A percentile compares a stretch with the other conserved stretches of the same genome.
These are phyloP conservation scores for Scylla paramamosain DNA, from an alignment of 1,140 invertebrate genomes.

Conservation along the genomic window DNA sequence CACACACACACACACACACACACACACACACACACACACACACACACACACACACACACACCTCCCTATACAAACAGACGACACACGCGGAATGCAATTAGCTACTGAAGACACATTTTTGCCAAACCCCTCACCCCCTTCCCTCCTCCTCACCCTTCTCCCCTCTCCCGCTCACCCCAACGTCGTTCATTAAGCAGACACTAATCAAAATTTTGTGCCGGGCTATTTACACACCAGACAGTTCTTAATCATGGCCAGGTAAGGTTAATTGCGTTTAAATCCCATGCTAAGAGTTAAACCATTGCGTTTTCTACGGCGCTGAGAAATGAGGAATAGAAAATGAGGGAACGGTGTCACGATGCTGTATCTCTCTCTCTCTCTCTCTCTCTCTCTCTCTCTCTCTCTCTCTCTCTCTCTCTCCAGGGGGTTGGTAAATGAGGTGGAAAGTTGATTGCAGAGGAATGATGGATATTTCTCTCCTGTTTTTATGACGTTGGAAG, in stretches of 20 bases:
- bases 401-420: too few relatives aligned
- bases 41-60: constrained; percentile 40
- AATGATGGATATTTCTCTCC: too few relatives aligned
- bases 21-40: constrained; percentile 1
- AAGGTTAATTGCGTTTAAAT: background rate
- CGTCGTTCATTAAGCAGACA: background rate
- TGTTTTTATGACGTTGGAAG: background rate
- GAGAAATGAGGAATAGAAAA: too few relatives aligned
- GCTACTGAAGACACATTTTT: background rate
- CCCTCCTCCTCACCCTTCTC: background rate
- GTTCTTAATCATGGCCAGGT: background rate
- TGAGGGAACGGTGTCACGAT: too few relatives aligned
- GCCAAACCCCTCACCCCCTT: background rate
- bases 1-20: constrained; percentile 34
- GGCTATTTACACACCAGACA: background rate
- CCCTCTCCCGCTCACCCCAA: too few relatives aligned
- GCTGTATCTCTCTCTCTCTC: too few relatives aligned
- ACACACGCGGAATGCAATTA: constrained; percentile 8
- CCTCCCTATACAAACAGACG: background rate
- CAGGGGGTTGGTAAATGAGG: too few relatives aligned
- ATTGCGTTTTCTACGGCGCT: too few relatives aligned
- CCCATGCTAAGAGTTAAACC: too few relatives aligned
- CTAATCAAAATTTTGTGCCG: background rate
- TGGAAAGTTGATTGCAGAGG: too few relatives aligned
- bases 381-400: too few relatives aligned